Percentiles rank a stretch among this genome's conserved stretches.
These are phyloP conservation scores for Drosophila pallidifrons DNA, from an alignment of 1,140 invertebrate species.

Conservation along the genomic window DNA sequence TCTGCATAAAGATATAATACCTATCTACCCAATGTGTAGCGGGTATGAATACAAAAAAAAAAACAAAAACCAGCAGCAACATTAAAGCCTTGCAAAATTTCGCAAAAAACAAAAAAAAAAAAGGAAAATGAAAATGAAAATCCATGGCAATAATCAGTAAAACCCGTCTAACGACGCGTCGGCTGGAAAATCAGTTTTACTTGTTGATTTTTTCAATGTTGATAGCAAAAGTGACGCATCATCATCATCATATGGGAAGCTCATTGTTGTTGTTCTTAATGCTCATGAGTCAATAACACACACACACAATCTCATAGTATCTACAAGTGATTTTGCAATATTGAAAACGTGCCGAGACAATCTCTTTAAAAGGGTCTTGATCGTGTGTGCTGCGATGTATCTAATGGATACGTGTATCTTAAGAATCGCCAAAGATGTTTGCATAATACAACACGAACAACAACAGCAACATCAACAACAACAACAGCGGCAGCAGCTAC, in stretches of 20 bases:
- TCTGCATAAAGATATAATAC: too few species aligned
- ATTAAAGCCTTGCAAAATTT: slow-evolving; percentile 63
- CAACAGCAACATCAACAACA: slow-evolving; percentile 28
- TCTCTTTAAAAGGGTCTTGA: slow-evolving; percentile 75
- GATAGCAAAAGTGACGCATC: slow-evolving; percentile 79
- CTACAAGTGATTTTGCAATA: slow-evolving; percentile 75
- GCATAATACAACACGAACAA: slow-evolving; percentile 33
- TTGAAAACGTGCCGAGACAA: slow-evolving; percentile 63
- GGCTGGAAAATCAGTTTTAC: slow-evolving; percentile 65
- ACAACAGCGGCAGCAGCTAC: slow-evolving; percentile 28
- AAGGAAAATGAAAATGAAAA: slow-evolving; percentile 50
- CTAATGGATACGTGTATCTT: slow-evolving; percentile 45
- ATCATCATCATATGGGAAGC: slow-evolving; percentile 76
- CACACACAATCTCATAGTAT: slow-evolving; percentile 6
- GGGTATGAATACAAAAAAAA: too few species aligned
- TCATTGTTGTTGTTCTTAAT: slow-evolving; percentile 43
- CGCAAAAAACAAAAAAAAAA: slow-evolving; percentile 4
- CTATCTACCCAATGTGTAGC: too few species aligned
- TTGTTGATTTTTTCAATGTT: slow-evolving; percentile 55
- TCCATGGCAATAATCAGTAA: slow-evolving; percentile 60
- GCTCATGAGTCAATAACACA: slow-evolving; percentile 59
- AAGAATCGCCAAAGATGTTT: slow-evolving; percentile 64
- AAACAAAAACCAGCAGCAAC: slow-evolving; percentile 6
- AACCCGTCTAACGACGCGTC: slow-evolving; percentile 44
- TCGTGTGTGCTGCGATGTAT: slow-evolving; percentile 31